Percentiles rank a stretch among this genome's conserved stretches.
These are phyloP conservation scores for Diabrotica virgifera DNA, from an alignment of 1,140 invertebrate genomes.

Conservation along the genomic window DNA sequence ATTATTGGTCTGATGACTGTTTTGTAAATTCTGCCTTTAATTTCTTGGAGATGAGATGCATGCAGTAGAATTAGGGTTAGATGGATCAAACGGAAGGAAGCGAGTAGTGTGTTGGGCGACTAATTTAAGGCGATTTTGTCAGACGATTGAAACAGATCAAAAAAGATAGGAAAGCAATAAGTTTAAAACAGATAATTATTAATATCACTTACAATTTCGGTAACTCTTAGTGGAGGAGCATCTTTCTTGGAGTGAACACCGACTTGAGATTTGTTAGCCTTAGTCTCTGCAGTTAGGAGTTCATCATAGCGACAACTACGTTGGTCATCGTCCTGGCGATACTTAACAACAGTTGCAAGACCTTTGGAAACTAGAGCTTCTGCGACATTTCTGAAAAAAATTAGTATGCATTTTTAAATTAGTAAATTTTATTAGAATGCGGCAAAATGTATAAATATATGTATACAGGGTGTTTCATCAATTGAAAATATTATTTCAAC, in stretches of 20 bases:
- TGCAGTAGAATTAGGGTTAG: too few species aligned
- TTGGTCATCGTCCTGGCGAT: slow-evolving; percentile 94
- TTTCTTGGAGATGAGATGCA: too few species aligned
- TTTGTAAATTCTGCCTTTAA: too few species aligned
- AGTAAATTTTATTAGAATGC: too few species aligned
- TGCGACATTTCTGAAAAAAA: slow-evolving; percentile 76
- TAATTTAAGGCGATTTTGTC: too few species aligned
- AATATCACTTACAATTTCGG: slow-evolving; percentile 72
- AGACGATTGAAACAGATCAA: background rate
- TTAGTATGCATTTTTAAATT: too few species aligned
- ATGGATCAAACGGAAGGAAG: too few species aligned
- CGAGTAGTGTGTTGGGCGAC: too few species aligned
- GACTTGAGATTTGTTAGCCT: slow-evolving; percentile 82
- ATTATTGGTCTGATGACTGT: too few species aligned
- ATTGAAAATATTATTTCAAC: too few species aligned
- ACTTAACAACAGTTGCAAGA: slow-evolving; percentile 86
- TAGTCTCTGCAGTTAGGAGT: slow-evolving; percentile 87
- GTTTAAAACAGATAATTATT: background rate
- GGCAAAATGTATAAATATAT: too few species aligned
- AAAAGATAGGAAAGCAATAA: slow-evolving; percentile 1
- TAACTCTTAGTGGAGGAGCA: slow-evolving; percentile 75
- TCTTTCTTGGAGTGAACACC: slow-evolving; percentile 87
- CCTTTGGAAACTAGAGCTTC: slow-evolving; percentile 92
- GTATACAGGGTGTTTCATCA: too few species aligned
- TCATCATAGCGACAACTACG: slow-evolving; percentile 92